Evolutionary conservation across 2,113 vertebrate species (phyloP).

Genomic region (Nycticebus coucang): DNA sequence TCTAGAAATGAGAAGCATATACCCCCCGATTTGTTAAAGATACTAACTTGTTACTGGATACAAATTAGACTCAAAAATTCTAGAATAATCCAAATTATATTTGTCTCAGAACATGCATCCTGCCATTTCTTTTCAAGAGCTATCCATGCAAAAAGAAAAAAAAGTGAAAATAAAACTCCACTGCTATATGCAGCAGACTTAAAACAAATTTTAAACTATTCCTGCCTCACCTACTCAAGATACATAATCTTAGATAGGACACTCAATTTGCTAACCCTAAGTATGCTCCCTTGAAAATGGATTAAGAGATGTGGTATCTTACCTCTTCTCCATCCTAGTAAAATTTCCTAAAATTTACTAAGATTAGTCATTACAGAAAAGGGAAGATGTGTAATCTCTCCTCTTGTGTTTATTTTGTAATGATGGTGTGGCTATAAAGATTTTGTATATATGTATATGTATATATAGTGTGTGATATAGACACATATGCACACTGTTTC

Average conservation of each 20-base stretch:
- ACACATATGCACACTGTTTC: not conserved
- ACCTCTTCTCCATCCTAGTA: not conserved
- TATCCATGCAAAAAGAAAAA: not conserved
- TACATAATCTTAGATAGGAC: not conserved
- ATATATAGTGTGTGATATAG: too few species aligned
- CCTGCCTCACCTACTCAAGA: not conserved
- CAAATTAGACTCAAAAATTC: not conserved
- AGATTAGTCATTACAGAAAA: not conserved
- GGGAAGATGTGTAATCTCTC: not conserved
- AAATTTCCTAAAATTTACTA: slow-evolving; percentile 43
- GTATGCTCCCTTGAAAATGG: not conserved
- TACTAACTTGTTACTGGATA: not conserved
- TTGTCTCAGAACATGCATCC: not conserved
- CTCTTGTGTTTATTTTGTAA: not conserved
- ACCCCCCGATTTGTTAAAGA: not conserved
- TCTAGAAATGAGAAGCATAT: slow-evolving; percentile 14
- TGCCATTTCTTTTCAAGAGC: not conserved
- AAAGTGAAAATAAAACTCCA: not conserved
- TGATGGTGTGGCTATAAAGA: not conserved
- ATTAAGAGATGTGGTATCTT: not conserved
- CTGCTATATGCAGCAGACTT: not conserved
- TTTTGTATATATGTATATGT: not conserved
- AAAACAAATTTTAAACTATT: slow-evolving; percentile 19
- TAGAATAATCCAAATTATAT: slow-evolving; percentile 1
- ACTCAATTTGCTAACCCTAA: not conserved